Conservation (phyloP, 2,113 vertebrate genomes). For the Epinephelus cyanopodus region DNA sequence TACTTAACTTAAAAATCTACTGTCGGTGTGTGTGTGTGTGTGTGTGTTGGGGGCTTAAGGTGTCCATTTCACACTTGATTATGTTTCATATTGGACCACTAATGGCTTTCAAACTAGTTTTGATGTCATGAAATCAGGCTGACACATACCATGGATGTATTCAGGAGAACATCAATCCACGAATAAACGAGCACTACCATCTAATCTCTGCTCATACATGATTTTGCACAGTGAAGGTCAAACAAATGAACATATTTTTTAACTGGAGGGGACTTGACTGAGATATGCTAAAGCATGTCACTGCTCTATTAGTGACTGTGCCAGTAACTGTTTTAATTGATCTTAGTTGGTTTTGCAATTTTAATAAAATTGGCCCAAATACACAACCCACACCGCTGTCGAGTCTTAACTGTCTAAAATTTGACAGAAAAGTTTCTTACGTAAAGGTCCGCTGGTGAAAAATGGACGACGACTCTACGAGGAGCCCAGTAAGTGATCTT, state of each 20-base stretch:
- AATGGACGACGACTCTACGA: constrained; percentile 47
- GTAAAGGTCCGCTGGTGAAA: constrained; percentile 76
- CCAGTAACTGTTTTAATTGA: background rate
- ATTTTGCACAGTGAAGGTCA: background rate
- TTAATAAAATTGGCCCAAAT: background rate
- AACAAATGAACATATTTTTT: background rate
- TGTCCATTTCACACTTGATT: background rate
- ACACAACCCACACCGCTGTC: background rate
- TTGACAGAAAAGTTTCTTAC: constrained; percentile 61
- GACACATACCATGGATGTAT: background rate
- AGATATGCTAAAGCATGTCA: background rate
- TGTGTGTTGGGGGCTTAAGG: background rate
- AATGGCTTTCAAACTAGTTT: background rate
- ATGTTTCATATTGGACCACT: background rate
- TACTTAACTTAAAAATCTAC: background rate
- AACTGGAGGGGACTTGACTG: background rate
- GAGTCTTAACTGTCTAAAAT: no score
- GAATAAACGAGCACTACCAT: no score
- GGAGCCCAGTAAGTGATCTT: constrained; percentile 48
- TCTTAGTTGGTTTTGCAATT: background rate
- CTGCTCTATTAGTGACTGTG: background rate
- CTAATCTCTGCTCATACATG: background rate
- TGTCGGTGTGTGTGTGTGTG: background rate
- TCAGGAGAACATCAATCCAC: background rate
- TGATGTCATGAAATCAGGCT: background rate